Base-by-base conservation (phyloP, 2,888 invertebrate species). In the Drosophila paranaensis region DNA sequence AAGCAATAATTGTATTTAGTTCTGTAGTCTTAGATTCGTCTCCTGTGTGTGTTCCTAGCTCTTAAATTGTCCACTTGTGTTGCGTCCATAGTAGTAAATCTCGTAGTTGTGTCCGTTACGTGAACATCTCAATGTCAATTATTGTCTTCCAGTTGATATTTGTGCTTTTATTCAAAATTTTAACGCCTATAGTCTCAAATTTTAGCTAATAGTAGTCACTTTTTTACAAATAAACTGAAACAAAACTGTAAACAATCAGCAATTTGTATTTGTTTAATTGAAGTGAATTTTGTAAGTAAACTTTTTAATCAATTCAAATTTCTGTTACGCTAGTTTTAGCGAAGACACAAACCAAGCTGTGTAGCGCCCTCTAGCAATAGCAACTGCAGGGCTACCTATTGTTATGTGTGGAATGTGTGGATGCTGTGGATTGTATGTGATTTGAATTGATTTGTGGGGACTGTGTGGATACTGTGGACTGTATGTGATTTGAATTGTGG, bases 21-120 rank as follows among this genome's bases (percentile, higher is more conserved):
- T 46, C 20, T 50, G 42, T 77, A 42, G 50, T 58, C 42, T 48
- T 62, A 62, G 51, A 68, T 37, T 67, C 35, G 58, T 71, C 55
- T 61, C 61, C n/a, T 72, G 61, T 84, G 77, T 83, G 79, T 83
- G 79, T 82, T 79, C 86, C 70, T 83, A 82, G 82, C 55, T 79
- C 35, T 54, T 75, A 81, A 62, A 35, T 70, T 48, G 55, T 39
- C 46, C 53, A 67, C 67, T 56, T 73, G 73, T 80, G 62, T 78
- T 86, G 63, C 84, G 83, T 84, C 83, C 83, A 82, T 84, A 84
- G 86, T 82, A 58, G 37, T 79, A 63, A 77, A 74, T 72, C 70
- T 72, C 70, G 55, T 57, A 70, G 60, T 48, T 55, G 65, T 74
- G 63, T 37, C 67, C 62, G 42, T 50, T 8, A 33, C 1, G 8